A percentile compares a stretch with the other conserved stretches of the same genome.
Conservation (phyloP, 2,888 invertebrate species). For the Gibbula magus region DNA sequence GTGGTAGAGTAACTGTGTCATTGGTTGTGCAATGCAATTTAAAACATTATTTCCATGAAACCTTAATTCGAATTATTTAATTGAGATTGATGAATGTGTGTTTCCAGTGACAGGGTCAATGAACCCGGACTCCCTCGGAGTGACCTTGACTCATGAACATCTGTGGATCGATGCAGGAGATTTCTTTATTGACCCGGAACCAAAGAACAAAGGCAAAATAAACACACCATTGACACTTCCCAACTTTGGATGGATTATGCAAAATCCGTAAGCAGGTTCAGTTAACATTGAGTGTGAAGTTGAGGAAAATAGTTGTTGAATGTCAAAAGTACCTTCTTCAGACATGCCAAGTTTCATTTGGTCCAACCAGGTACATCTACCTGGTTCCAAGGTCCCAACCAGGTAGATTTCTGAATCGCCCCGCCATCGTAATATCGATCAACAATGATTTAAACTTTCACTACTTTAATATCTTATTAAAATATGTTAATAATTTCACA, state of each 20-base stretch:
- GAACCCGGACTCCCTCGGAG: conserved; percentile 50
- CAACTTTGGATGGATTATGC: conserved; percentile 61
- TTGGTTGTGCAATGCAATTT: too few species aligned
- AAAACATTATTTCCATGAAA: not conserved
- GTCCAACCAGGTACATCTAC: too few species aligned
- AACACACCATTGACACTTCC: conserved; percentile 46
- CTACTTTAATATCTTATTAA: not conserved
- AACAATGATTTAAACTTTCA: too few species aligned
- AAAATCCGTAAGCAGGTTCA: conserved; percentile 59
- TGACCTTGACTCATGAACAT: conserved; percentile 64
- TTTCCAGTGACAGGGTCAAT: conserved; percentile 60
- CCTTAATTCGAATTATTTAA: too few species aligned
- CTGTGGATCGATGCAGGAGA: conserved; percentile 48
- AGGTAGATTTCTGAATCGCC: too few species aligned
- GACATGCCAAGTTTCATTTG: too few species aligned
- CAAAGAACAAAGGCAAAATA: conserved; percentile 34
- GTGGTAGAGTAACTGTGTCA: too few species aligned
- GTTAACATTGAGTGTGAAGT: too few species aligned
- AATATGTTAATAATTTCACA: not conserved
- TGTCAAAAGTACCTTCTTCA: not conserved
- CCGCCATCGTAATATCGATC: too few species aligned
- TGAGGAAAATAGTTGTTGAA: not conserved
- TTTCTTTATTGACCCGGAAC: conserved; percentile 41
- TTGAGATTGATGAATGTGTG: too few species aligned
- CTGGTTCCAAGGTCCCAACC: too few species aligned